Evolutionary conservation across 2,888 invertebrate species (phyloP), one percentile per base, ranked within the genome.

Genomic region (Catocala nupta): DNA sequence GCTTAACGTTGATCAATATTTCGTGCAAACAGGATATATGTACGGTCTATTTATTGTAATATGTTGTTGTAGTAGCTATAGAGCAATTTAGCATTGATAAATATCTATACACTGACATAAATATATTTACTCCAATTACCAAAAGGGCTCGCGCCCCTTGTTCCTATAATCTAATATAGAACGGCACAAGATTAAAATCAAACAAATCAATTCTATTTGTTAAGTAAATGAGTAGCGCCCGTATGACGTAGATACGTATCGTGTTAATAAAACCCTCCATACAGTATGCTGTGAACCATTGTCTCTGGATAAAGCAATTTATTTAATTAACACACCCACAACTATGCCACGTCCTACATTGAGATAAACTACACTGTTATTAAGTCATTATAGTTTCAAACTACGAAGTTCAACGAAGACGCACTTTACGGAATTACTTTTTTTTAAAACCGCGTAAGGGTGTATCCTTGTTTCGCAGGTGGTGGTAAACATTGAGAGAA

Each of bases 231-330:
- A 84, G 82, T 72, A 81, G 77, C 83, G 85, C 93, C 93, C 93
- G 92, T 93, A 93, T 92, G 81, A 79, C 78, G 82, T 73, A 82
- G 90, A 90, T 90, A 87, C 78, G 71, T 73, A 81, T 78, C 78
- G 86, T 82, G 86, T 89, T 90, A 90, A 90, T 91, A 90, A 89
- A 90, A 86, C 79, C 82, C 84, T 87, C 88, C 90, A 86, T 87
- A 86, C 84, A 88, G 36, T 39, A 39, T 39, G 36, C 82, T 67
- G 81, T 34, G 73, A 75, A 73, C 87, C 80, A 90, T 93, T 94
- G 93, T 94, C 91, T 93, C 87, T 84, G 61, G 68, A 93, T 94
- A 93, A 90, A 94, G 92, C 90, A 92, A 94, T 94, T 93, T 92
- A 92, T 87, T 90, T 93, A 93, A 94, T 94, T 94, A 94, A 90